Base-by-base conservation (phyloP, 2,113 vertebrate genomes). In the Cathartes aura region DNA sequence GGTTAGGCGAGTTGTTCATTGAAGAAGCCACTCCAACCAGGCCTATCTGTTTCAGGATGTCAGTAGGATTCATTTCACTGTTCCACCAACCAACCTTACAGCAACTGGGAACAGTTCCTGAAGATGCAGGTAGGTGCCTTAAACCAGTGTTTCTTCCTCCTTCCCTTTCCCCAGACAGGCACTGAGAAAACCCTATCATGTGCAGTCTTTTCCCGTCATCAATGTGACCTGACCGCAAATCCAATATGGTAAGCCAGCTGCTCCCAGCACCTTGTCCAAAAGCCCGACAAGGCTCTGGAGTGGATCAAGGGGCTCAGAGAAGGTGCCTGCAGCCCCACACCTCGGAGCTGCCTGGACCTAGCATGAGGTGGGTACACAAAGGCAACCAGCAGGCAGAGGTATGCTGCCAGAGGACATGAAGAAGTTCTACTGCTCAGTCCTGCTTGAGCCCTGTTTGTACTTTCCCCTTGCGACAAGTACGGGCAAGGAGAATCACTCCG, bases 41-140 rank as follows among this genome's bases (percentile, higher is more conserved):
- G 19, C 58, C 76, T 79, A 4, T 79, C 43, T 96, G 50, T 94
- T 96, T 85, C 94, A 95, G 94, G 93, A n/a, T 90, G 47, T 76
- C 89, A 75, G 63, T 89, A 94, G 63, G 86, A 92, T 45, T 82
- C 60, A 20, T 85, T 88, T 94, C 89, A 47, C 66, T 88, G 45
- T 36, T 66, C 42, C 82, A 73, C 13, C 89, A 85, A 30, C 27
- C 34, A 47, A 15, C 62, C 66, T 85, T 22, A 53, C 58, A 62
- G 52, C 62, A 87, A 4, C 32, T 52, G 81, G 74, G 53, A 68
- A 7, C 55, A 26, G 27, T 22, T 83, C 55, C 82, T 86, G 87
- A 32, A 55, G 58, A n/a, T 66, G 32, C 87, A 94, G 93, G 89
- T 96, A 53, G 38, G 66, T 91, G 63, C 63, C 36, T 79, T 62